Evolutionary conservation across 2,797 vertebrate species (phyloP), one percentile per base, ranked within the genome.

Genomic region (Fundulus diaphanus): DNA sequence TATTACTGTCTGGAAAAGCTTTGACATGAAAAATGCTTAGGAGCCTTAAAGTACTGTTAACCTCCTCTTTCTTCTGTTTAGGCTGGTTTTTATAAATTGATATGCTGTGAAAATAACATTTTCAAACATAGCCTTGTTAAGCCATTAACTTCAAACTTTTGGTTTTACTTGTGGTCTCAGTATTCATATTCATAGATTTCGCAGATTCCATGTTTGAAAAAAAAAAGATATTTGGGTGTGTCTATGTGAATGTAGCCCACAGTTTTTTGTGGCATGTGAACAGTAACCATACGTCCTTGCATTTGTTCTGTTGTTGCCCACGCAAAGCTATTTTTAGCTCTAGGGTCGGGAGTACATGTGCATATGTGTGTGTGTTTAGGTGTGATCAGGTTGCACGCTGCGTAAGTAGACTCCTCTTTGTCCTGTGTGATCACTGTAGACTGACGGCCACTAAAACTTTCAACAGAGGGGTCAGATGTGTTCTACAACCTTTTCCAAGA

Each of bases 401-500:
- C 82, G 94, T 95, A 95, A 95, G 88, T 84, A 77, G 92, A 95
- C 92, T 89, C 92, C 87, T 93, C 92, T 94, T 94, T 95, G 92
- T 93, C 82, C 87, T 48, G 73, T 51, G 52, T 86, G 92, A 93
- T 93, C 88, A 93, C 91, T 94, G 91, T 94, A 94, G 94, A 91
- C 70, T 89, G 92, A 89, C 49, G 73, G 82, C 86, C 91, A 88
- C 92, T 94, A 92, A 94, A 95, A 93, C 90, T 95, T 94, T 94
- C 93, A 95, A 84, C 94, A 91, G 89, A 22, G 31, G 77, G 85
- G 68, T 92, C 85, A 81, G 86, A 81, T 91, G 71, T 79, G 79
- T 72, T 20, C 54, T 69, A 72, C 82, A 87, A 72, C 74, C 78
- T 89, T 88, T 89, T 88, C 85, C 88, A 87, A 81, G 69, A 46